These are phyloP conservation scores for Heliconius hortense DNA, from an alignment of 2,888 invertebrate species.

Conservation along the genomic window DNA sequence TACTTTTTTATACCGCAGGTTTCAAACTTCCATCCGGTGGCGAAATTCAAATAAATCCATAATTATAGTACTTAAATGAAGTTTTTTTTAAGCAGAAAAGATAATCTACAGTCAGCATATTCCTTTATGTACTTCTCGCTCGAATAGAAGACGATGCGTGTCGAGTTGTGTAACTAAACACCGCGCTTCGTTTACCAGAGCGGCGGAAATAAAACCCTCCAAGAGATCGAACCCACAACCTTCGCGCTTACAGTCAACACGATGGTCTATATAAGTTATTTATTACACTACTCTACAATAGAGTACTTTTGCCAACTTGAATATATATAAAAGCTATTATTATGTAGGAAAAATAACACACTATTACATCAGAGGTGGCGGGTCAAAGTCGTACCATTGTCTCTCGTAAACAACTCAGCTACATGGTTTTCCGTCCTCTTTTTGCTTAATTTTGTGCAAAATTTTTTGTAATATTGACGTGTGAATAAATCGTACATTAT, in stretches of 20 bases:
- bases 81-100: background rate
- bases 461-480: slow-evolving; percentile 20
- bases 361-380: slow-evolving; percentile 21
- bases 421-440: slow-evolving; percentile 22
- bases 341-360: background rate
- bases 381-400: slow-evolving; percentile 38
- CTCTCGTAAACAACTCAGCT: slow-evolving; percentile 8
- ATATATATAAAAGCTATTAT: background rate
- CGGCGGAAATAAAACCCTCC: too few species aligned
- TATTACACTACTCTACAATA: background rate
- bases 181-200: background rate
- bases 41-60: too few species aligned
- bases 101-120: background rate
- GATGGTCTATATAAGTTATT: background rate
- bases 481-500: slow-evolving; percentile 8
- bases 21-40: too few species aligned
- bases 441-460: slow-evolving; percentile 18
- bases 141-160: background rate
- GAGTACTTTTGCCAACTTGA: background rate
- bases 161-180: background rate
- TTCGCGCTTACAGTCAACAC: too few species aligned
- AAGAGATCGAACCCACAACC: too few species aligned
- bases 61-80: too few species aligned
- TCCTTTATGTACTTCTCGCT: background rate
- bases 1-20: background rate